Conservation (phyloP, 1,140 invertebrate species). For the Apis laboriosa region DNA sequence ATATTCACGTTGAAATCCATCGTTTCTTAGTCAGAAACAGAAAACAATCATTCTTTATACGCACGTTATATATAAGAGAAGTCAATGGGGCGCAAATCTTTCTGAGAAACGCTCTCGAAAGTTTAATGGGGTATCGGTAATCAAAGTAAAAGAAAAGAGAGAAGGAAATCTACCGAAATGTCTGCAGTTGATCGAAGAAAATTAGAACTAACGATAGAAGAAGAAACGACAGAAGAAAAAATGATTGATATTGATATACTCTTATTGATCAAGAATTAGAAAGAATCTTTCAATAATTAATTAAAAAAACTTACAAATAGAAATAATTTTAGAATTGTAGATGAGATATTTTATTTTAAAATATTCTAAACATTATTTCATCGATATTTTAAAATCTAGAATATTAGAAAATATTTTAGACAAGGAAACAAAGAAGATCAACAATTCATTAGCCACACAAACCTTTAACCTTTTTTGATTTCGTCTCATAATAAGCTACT, state of each 20-base stretch:
- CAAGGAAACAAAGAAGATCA: no score
- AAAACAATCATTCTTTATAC: neutral
- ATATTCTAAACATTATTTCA: no score
- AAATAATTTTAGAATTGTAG: no score
- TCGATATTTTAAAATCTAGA: no score
- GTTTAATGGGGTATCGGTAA: conserved; percentile 58
- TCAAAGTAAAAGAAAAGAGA: neutral
- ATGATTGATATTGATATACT: neutral
- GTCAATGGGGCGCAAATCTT: conserved; percentile 48
- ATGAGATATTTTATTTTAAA: no score
- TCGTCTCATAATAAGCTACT: no score
- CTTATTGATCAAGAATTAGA: neutral
- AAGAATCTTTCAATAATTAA: no score
- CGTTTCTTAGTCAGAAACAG: neutral
- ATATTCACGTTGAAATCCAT: neutral
- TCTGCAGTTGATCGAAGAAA: neutral
- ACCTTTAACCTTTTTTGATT: no score
- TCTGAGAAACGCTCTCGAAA: conserved; percentile 36
- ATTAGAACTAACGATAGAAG: conserved; percentile 7
- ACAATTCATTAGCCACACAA: no score
- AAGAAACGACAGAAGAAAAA: neutral
- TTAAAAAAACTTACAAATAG: no score
- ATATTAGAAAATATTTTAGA: no score
- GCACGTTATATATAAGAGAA: neutral
- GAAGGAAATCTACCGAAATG: neutral